Base-by-base conservation (phyloP, 1,140 invertebrate genomes). In the Hermetia illucens region DNA sequence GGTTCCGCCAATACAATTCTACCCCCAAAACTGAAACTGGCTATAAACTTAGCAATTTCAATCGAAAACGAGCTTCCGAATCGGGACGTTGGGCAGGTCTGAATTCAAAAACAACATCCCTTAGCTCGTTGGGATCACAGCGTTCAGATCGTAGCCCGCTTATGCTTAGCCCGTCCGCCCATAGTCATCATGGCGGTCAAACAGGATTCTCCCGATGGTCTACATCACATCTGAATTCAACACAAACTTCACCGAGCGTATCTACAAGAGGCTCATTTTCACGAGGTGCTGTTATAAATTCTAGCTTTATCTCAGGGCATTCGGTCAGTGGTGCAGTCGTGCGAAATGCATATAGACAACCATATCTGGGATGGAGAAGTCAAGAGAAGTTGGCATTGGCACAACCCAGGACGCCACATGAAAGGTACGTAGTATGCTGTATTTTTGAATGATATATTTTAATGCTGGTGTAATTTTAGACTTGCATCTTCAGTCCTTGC, bases 301-400 rank as follows among this genome's bases (percentile, higher is more conserved):
- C 55, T 21, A 61, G 58, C 46, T 58, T 58, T 39, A 57, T 58
- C 41, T 60, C 39, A 31, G 24, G 24, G 22, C 34, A 34, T 17
- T 40, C 58, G 1, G 55, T 57, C 24, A 49, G 22, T 3, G 5
- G 30, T 32, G 38, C 51, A 15, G 48, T 50, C 4, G 45, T 57
- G 16, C 39, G 58, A 12, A 58, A 55, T 39, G 78, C 69, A 63
- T 70, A 77, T 47, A 61, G 77, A 8, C 79, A 83, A 58, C 86
- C 86, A 8, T 90, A 90, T 61, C 68, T 90, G 20, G 87, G 86
- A 36, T 91, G 86, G 87, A 68, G 86, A 44, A 89, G 84, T 40
- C 83, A 88, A 51, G 85, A 90, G 60, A 72, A 83, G 22, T 41
- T 58, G 3, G 65, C 70, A 31, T 62, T 86, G 3, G 65, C 70